These are phyloP conservation scores for Drosophila micromelanica DNA, from an alignment of 1,140 invertebrate genomes.

Conservation along the genomic window DNA sequence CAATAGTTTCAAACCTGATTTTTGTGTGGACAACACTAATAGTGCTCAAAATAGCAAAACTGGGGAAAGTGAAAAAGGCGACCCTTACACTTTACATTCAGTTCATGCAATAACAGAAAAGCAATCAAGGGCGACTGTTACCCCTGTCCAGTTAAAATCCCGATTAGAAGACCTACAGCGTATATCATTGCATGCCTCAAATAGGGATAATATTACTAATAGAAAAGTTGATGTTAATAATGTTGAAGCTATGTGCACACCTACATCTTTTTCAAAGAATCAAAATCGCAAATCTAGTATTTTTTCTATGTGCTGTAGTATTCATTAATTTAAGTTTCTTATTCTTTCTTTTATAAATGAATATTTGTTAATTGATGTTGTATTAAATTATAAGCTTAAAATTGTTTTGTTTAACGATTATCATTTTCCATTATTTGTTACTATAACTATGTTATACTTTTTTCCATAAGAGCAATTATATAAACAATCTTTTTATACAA, in stretches of 20 bases:
- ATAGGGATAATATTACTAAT: constrained; percentile 21
- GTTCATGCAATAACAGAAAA: constrained; percentile 29
- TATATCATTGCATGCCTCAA: constrained; percentile 35
- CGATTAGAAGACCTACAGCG: constrained; percentile 83
- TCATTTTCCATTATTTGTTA: not conserved
- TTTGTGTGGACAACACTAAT: constrained; percentile 2
- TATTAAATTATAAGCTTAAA: constrained; percentile 16
- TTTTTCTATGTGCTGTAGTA: constrained; percentile 74
- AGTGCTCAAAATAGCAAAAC: not conserved
- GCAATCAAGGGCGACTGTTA: constrained; percentile 76
- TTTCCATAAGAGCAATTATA: not conserved
- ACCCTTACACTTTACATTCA: constrained; percentile 4
- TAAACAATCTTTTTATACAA: not conserved
- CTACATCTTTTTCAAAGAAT: constrained; percentile 37
- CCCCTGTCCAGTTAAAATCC: constrained; percentile 85
- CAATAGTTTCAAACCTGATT: constrained; percentile 42
- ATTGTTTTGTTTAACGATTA: constrained; percentile 22
- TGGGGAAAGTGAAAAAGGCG: constrained; percentile 4
- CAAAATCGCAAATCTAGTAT: constrained; percentile 49
- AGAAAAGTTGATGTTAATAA: constrained; percentile 61
- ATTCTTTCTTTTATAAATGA: constrained; percentile 36
- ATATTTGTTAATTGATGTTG: constrained; percentile 28
- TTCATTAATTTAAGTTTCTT: constrained; percentile 65
- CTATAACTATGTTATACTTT: not conserved
- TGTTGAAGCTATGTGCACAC: constrained; percentile 50